phyloP scores from a whole-genome alignment of 2,797 vertebrate genomes.

The Merluccius polli region DNA sequence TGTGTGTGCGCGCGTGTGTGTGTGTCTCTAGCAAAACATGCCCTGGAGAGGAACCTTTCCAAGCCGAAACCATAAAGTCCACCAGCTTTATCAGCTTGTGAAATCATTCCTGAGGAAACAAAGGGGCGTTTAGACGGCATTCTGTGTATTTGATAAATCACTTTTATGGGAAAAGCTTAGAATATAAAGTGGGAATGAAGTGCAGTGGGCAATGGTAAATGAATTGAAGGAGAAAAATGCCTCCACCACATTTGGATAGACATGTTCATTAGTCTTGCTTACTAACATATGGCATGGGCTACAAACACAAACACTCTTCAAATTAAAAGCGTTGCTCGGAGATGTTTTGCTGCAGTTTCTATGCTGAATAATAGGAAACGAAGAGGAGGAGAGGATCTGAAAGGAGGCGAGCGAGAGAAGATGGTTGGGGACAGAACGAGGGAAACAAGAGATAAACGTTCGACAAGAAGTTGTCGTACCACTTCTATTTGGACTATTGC shows the following conservation, averaged over 20 bases:
- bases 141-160: conserved; percentile 77
- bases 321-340: conserved; percentile 55
- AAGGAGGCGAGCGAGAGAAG: conserved; percentile 33
- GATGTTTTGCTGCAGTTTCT: conserved; percentile 42
- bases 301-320: conserved; percentile 58
- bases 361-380: conserved; percentile 47
- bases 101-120: conserved; percentile 73
- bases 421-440: conserved; percentile 36
- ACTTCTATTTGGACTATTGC: conserved; percentile 62
- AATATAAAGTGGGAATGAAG: conserved; percentile 72
- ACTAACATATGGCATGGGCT: conserved; percentile 70
- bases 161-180: conserved; percentile 74
- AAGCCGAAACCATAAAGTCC: conserved; percentile 65
- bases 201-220: conserved; percentile 65
- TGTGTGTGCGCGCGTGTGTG: conserved; percentile 43
- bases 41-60: conserved; percentile 67
- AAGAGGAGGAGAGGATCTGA: neutral
- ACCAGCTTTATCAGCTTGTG: conserved; percentile 60
- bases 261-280: conserved; percentile 74
- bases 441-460: conserved; percentile 15
- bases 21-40: conserved; percentile 67
- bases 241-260: conserved; percentile 62
- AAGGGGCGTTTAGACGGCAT: conserved; percentile 54
- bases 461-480: conserved; percentile 58
- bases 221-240: conserved; percentile 75